Evolutionary conservation across 2,113 vertebrate species (phyloP), one percentile per base, ranked within the genome.

Genomic region (Cyanoramphus novaezelandiae): DNA sequence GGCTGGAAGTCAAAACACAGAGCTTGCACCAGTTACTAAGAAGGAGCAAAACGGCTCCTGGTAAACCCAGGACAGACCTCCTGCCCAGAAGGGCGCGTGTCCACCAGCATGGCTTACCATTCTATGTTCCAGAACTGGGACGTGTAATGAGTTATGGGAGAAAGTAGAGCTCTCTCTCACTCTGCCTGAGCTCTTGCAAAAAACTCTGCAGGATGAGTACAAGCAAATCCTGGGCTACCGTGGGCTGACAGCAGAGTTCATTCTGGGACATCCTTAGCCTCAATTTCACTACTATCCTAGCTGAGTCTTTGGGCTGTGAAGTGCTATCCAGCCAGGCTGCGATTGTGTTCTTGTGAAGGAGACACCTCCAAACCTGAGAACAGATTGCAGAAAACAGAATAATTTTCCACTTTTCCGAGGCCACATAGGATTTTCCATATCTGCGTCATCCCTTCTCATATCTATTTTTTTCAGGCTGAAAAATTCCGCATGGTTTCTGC

Each of bases 71-170:
- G 37, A 37, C 37, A 37, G 37, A 37, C 53, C 11, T 59, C 68
- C 57, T 52, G 23, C 47, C 23, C 57, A 47, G 52, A 31, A 19
- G 6, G 55, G 17, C 3, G 7, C 29, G 35, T n/a, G 29, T 4
- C 15, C 53, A 28, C 19, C 35, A 31, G 37, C 35, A 35, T 0
- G 29, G 55, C 33, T 49, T 68, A 33, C 16, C 18, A 18, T 50
- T 72, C 69, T 69, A 39, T 2, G 1, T 41, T 83, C 74, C 7
- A 27, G 28, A 60, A 41, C 27, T 17, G 39, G 33, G 60, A 46
- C 47, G 24, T 0, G 0, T 37, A 17, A 31, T 1, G 18, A 72
- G 25, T 7, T 25, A 10, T 28, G 11, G 63, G 63, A 84, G 14
- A 17, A 64, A 18, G 69, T 10, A 81, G n/a, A 77, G 17, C 53